Base-by-base conservation (phyloP, 2,888 invertebrate species). In the Hirtodrosophila histrioides region DNA sequence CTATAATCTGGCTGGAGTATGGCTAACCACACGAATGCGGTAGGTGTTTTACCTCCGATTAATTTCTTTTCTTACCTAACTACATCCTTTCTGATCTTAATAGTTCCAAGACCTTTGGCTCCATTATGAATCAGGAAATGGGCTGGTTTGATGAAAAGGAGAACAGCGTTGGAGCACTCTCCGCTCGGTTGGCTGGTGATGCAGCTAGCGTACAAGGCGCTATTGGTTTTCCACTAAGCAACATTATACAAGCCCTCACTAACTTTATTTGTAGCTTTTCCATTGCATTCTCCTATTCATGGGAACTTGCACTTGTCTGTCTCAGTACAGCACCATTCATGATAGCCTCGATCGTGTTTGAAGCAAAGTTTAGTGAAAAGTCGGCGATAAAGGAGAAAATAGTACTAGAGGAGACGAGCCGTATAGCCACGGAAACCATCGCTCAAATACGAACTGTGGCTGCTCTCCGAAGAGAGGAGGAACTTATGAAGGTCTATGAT, bases 1-100 rank as follows among this genome's bases (percentile, higher is more conserved):
- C 89, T 96, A 96, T 89, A 95, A 95, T 48, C 89, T 95, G 40
- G 94, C 96, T 3, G 96, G 97, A 2, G 95, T 96, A 40, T 93
- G 94, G 49, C 92, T 97, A 46, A 96, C 96, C 0, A 93, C 94
- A 61, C 92, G 96, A 9, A 78, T 89, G 72, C 86, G 89, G 90
- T 90, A 9, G 9, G 69, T 43, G 27, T 27, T 27, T 27, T 27
- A 27, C 6, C 2, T n/a, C 3, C n/a, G 40, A n/a, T 12, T 3
- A n/a, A 27, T 6, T 31, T 9, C 1, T 12, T 4, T 0, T n/a
- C 33, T 8, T n/a, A 8, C 1, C 36, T 36, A 9, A 1, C 11
- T 9, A 31, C 7, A 5, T 31, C 3, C 3, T 4, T 8, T 31
- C 9, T 9, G 3, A 31, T 44, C 11, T 2, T 4, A 6, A 12